Conservation (phyloP, 1,140 invertebrate species). For the Zaprionus gabonicus region DNA sequence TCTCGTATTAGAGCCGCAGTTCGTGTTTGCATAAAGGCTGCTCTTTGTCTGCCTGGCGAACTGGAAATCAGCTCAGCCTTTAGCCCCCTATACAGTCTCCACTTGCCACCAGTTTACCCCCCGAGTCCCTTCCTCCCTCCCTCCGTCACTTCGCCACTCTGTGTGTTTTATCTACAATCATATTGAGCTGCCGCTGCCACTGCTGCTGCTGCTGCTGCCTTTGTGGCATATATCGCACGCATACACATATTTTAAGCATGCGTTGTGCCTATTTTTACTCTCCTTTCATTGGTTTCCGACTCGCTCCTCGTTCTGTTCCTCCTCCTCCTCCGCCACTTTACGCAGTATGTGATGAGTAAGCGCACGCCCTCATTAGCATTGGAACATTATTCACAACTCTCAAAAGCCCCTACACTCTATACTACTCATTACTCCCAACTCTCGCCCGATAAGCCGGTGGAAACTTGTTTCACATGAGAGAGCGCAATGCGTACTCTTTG, state of each 20-base stretch:
- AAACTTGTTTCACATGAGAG: slow-evolving; percentile 23
- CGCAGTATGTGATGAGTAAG: slow-evolving; percentile 60
- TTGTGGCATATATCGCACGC: slow-evolving; percentile 28
- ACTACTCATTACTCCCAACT: neutral
- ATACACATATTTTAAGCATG: slow-evolving; percentile 53
- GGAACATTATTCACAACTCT: slow-evolving; percentile 60
- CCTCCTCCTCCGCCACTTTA: neutral
- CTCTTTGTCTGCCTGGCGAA: slow-evolving; percentile 51
- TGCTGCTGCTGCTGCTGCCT: slow-evolving; percentile 8
- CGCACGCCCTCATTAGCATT: slow-evolving; percentile 67
- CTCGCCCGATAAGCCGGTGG: slow-evolving; percentile 31
- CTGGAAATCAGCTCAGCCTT: slow-evolving; percentile 38
- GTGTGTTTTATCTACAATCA: slow-evolving; percentile 41
- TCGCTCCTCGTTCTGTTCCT: neutral
- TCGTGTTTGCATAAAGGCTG: slow-evolving; percentile 58
- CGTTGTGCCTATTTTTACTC: slow-evolving; percentile 60
- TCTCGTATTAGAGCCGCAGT: slow-evolving; percentile 56
- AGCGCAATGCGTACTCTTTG: neutral
- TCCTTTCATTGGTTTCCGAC: slow-evolving; percentile 44
- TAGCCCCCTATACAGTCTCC: too few relatives aligned
- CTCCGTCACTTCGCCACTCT: slow-evolving; percentile 15
- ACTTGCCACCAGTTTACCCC: too few relatives aligned
- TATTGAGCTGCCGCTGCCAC: slow-evolving; percentile 17
- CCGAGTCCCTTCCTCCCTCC: slow-evolving; percentile 7
- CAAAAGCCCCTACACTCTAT: slow-evolving; percentile 25